Conservation (phyloP, 2,888 invertebrate genomes). For the Hyposoter didymator region DNA sequence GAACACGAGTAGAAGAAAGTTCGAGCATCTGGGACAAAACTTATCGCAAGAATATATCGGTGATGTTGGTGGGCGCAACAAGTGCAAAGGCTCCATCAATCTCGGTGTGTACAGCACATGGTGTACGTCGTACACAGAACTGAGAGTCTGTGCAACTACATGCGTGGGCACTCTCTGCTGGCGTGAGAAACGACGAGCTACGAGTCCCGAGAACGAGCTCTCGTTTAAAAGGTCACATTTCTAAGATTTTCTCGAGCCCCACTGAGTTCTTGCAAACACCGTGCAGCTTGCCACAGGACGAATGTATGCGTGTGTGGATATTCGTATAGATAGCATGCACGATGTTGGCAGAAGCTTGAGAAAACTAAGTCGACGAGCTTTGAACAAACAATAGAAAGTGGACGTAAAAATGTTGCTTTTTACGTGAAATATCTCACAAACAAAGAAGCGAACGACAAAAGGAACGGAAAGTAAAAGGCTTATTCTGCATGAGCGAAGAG, state of each 20-base stretch:
- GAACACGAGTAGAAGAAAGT: constrained; percentile 15
- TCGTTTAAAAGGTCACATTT: constrained; percentile 81
- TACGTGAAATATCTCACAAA: constrained; percentile 14
- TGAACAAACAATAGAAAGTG: constrained; percentile 47
- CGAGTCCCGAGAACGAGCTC: constrained; percentile 67
- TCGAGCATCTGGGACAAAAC: constrained; percentile 57
- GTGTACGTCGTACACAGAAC: constrained; percentile 74
- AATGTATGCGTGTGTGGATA: not conserved
- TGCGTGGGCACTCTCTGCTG: constrained; percentile 64
- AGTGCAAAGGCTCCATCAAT: constrained; percentile 77
- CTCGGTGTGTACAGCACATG: constrained; percentile 61
- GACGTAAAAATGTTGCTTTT: constrained; percentile 41
- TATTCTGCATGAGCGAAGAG: constrained; percentile 29
- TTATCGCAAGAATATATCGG: constrained; percentile 66
- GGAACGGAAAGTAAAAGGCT: constrained; percentile 11
- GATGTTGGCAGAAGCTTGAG: constrained; percentile 36
- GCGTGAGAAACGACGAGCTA: constrained; percentile 66
- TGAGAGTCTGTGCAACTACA: constrained; percentile 62
- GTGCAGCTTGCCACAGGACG: constrained; percentile 32
- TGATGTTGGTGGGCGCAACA: constrained; percentile 74
- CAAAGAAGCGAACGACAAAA: constrained; percentile 17
- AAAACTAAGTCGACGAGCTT: constrained; percentile 42
- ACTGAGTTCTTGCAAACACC: constrained; percentile 61
- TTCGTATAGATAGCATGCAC: not conserved
- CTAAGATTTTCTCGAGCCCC: constrained; percentile 77